Base-by-base conservation (phyloP, 2,888 invertebrate genomes). In the Aromia moschata region DNA sequence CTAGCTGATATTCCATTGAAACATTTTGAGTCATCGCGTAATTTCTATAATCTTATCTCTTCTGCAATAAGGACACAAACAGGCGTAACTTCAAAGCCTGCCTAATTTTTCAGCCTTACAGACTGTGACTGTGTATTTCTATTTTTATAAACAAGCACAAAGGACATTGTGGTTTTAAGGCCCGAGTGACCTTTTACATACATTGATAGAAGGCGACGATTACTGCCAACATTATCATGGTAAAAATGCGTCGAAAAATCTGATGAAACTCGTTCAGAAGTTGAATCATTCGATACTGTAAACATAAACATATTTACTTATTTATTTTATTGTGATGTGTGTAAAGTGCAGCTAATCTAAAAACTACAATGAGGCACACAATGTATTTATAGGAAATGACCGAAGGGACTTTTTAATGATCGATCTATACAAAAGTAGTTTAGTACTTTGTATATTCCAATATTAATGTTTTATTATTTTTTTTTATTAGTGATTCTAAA, bases 231-330 rank as follows among this genome's bases (percentile, higher is more conserved):
- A 41, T 43, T 41, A 52, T 45, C 31, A 31, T 14, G 15, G 54
- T 43, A 36, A 52, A 20, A 56, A 33, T 18, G 51, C 16, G 33
- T 37, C 33, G 46, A 56, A 53, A 63, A 53, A 58, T 59, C 60
- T 65, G 64, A 64, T 63, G 63, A 65, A 61, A 68, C 47, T 41
- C 58, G 36, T 15, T 31, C 2, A 37, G 49, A 37, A 47, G 57
- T 62, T 61, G 54, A 61, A 58, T 65, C 63, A 66, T 31, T 46
- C 40, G 17, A 7, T 51, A 20, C 14, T 11, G 56, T 57, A 59
- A 56, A 57, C 58, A 60, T 36, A 51, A 36, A 16, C 10, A 46
- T 56, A 49, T 38, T 53, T 43, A 9, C 9, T 33, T 49, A 12
- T 18, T 25, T 25, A 25, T 51, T 20, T 51, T 45, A 49, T 37